Evolutionary conservation across 2,113 vertebrate genomes (phyloP).

Genomic region (Periophthalmodon schlosseri): DNA sequence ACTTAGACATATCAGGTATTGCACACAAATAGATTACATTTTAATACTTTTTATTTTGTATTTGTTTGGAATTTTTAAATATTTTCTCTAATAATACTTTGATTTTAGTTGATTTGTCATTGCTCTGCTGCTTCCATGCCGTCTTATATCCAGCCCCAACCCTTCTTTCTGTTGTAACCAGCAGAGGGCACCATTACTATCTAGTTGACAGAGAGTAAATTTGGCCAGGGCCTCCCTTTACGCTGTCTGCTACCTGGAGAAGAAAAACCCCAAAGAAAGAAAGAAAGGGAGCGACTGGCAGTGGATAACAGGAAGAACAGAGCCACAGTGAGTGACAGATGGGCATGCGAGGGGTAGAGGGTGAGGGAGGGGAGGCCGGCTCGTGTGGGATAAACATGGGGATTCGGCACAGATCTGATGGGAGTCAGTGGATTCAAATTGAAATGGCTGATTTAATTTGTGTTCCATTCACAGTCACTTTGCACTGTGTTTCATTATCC

Average conservation of each 20-base stretch:
- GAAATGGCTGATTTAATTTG: slow-evolving; percentile 64
- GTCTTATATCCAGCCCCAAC: not conserved
- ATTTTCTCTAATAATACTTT: too few species aligned
- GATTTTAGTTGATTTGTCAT: not conserved
- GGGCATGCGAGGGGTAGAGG: slow-evolving; percentile 8
- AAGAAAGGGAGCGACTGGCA: not conserved
- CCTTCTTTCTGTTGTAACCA: slow-evolving; percentile 25
- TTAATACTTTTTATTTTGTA: too few species aligned
- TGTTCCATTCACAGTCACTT: slow-evolving; percentile 66
- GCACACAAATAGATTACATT: too few species aligned
- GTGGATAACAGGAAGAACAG: slow-evolving; percentile 30
- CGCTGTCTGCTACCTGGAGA: slow-evolving; percentile 28
- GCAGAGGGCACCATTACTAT: slow-evolving; percentile 72
- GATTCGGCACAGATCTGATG: slow-evolving; percentile 37
- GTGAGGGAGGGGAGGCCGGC: not conserved
- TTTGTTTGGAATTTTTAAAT: too few species aligned
- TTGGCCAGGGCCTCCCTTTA: not conserved
- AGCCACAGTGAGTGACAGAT: slow-evolving; percentile 50
- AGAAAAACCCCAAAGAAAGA: slow-evolving; percentile 2
- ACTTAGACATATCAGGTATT: too few species aligned
- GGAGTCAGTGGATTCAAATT: slow-evolving; percentile 54
- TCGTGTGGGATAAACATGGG: slow-evolving; percentile 21
- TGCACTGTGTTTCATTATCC: slow-evolving; percentile 64
- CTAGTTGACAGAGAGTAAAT: slow-evolving; percentile 20
- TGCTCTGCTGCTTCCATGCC: not conserved